Base-by-base conservation (phyloP, 2,113 vertebrate genomes). In the Crypturellus undulatus region DNA sequence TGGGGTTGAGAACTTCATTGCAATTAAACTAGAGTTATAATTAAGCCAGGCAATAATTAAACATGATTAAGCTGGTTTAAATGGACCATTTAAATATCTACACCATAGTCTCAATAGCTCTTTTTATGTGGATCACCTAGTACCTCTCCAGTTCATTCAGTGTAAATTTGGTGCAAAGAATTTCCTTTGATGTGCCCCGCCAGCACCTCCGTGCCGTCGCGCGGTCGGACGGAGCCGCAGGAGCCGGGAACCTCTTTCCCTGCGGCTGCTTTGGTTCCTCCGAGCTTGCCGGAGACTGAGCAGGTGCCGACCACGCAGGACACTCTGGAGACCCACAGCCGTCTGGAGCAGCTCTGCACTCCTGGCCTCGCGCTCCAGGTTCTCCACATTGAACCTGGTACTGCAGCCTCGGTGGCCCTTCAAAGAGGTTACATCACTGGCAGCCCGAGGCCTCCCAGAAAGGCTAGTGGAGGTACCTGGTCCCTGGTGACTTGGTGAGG, bases 11-110 rank as follows among this genome's bases (percentile, higher is more conserved):
- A 79, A 63, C 15, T 40, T 56, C 56, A 65, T 43, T 62, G 73
- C 64, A 93, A 87, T 79, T 52, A 54, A 67, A 26, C 13, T n/a
- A 24, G 68, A 94, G 49, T 77, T 79, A 73, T 82, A 89, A 82
- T 59, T 84, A 76, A 54, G 24, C 40, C 92, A 91, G 60, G 32
- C 32, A 86, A 62, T 89, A 87, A 92, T 95, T 86, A 92, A 75
- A 3, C 7, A 16, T 84, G 22, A 88, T 93, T 92, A 87, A 91
- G 13, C 38, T 64, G 36, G 47, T 63, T 87, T 71, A 82, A 95
- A 87, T 11, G 5, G 24, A 34, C 10, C 15, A 30, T 93, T 92
- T 72, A 82, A 95, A 89, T 79, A 84, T 89, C 70, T 87, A 34
- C 52, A 69, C 38, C 68, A 84, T 11, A 42, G 16, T 69, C 63